Conservation (phyloP, 2,797 vertebrate species). For the Mastacembelus armatus region DNA sequence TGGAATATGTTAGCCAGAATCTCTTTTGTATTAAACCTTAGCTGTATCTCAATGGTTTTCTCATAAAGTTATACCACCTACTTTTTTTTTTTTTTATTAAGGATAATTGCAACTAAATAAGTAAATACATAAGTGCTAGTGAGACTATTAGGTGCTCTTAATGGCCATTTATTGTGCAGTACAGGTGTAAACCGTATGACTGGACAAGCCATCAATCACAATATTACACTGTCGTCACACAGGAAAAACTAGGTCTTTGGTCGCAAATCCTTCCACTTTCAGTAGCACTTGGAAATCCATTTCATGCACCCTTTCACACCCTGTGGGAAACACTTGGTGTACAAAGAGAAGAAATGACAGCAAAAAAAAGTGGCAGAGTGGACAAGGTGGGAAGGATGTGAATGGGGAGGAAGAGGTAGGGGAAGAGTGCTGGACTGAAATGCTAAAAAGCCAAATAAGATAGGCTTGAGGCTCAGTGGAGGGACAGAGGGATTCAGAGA, state of each 20-base stretch:
- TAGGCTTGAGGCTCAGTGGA: conserved; percentile 39
- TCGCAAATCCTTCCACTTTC: conserved; percentile 52
- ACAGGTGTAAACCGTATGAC: conserved; percentile 17
- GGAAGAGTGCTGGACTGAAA: conserved; percentile 38
- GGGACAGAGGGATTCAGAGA: conserved; percentile 49
- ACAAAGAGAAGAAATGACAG: conserved; percentile 35
- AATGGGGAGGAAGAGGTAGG: conserved; percentile 4
- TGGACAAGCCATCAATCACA: conserved; percentile 31
- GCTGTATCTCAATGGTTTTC: conserved; percentile 28
- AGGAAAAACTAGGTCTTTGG: conserved; percentile 32
- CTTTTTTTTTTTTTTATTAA: conserved; percentile 17
- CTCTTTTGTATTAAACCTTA: conserved; percentile 45
- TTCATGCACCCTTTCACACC: conserved; percentile 49
- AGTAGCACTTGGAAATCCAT: conserved; percentile 50
- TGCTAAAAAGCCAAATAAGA: conserved; percentile 54
- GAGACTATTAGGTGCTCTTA: conserved; percentile 15
- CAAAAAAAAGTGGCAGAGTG: conserved; percentile 27
- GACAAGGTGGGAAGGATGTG: conserved; percentile 40
- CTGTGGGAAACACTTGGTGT: conserved; percentile 36
- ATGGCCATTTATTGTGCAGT: conserved; percentile 15
- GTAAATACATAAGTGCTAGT: neutral
- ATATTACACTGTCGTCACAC: conserved; percentile 4
- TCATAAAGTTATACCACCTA: conserved; percentile 6
- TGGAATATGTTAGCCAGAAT: conserved; percentile 51
- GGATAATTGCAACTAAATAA: conserved; percentile 18